Base-by-base conservation (phyloP, 2,113 vertebrate species). In the Platichthys stellatus region DNA sequence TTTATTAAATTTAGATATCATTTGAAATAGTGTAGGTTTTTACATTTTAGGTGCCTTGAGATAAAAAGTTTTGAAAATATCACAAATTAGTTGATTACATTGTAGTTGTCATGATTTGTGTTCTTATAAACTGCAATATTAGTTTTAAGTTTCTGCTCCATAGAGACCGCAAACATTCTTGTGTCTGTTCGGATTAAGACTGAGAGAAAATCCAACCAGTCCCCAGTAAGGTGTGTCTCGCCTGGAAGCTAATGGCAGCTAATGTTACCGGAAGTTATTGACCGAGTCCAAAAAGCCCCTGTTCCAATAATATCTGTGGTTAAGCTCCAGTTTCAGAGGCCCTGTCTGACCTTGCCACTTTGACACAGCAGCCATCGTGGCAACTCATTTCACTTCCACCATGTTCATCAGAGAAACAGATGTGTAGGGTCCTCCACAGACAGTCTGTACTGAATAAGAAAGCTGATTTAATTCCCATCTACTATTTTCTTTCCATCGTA, bases 391-490 rank as follows among this genome's bases (percentile, higher is more conserved):
- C 57, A 49, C 49, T 63, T 65, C 63, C 59, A 4, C 24, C 51
- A 3, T 70, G 24, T 63, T 56, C 45, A 5, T 63, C 59, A 31
- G 63, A 71, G 35, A 59, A 24, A 62, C 21, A 61, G 31, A 75
- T 43, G 23, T 35, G 13, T 17, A 1, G 18, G 9, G 28, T 20
- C 28, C 38, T 63, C 40, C 15, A 17, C 65, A 58, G 21, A 72
- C 49, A n/a, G 59, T 74, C 60, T 23, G 7, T 79, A 84, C 87
- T 47, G 66, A 86, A 82, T 43, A 35, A 40, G 59, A 76, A 58
- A 76, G 15, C 47, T 31, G 0, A 8, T 31, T 31, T 7, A 31
- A 7, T 31, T 31, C 1, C 31, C 31, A 12, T 43, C 40, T 2
- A 13, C 40, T 43, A 12, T 43, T 43, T 74, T 62, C 23, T 62